Conservation (phyloP, 2,888 invertebrate species). For the Tridacna crocea region DNA sequence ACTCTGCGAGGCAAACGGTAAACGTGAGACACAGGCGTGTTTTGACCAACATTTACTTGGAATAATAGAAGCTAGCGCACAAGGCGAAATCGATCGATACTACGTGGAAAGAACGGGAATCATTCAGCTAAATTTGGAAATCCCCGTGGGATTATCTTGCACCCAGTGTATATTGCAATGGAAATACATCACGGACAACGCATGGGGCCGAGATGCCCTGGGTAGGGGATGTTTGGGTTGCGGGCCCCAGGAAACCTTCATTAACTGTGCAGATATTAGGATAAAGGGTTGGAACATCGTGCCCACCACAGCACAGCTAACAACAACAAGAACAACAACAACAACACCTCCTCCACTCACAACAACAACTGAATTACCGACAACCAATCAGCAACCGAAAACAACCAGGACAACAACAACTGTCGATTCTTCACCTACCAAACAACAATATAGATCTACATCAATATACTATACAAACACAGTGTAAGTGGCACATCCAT, state of each 20-base stretch:
- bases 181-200: constrained; percentile 90
- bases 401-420: constrained; percentile 6
- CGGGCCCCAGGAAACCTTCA: constrained; percentile 51
- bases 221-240: constrained; percentile 54
- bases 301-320: constrained; percentile 5
- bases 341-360: constrained; percentile 2
- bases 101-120: constrained; percentile 90
- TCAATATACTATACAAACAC: not conserved
- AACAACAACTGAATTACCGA: not conserved
- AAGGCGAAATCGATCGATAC: constrained; percentile 84
- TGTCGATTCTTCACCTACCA: not conserved
- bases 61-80: constrained; percentile 10
- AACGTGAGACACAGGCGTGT: constrained; percentile 65
- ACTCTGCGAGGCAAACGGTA: constrained; percentile 70
- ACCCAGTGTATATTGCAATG: constrained; percentile 94
- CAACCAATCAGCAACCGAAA: constrained; percentile 15
- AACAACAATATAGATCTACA: not conserved
- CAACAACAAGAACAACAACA: constrained; percentile 6
- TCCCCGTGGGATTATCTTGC: constrained; percentile 91
- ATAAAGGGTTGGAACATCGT: constrained; percentile 24
- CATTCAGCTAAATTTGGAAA: constrained; percentile 85
- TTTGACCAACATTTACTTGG: constrained; percentile 66
- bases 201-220: constrained; percentile 40
- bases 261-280: constrained; percentile 59
- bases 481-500: not conserved